These are phyloP conservation scores for Xenopus petersii DNA, from an alignment of 2,797 vertebrate species.

Conservation along the genomic window DNA sequence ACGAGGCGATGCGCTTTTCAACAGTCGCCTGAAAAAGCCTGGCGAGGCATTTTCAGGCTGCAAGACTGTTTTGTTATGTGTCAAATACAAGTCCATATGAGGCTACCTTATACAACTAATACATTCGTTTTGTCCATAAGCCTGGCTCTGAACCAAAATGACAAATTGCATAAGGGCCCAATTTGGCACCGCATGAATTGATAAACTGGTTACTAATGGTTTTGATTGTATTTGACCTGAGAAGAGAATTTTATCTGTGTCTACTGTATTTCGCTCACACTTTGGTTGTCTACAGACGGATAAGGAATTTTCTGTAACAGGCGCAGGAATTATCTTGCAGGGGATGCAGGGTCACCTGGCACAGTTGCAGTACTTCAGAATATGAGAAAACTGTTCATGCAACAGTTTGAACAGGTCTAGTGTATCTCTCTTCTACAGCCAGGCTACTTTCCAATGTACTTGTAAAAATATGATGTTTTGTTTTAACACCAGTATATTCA, in stretches of 20 bases:
- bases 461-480: not conserved
- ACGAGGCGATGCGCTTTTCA: no score
- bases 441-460: not conserved
- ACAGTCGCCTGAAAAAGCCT: no score
- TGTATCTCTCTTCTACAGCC: not conserved
- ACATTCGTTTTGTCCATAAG: no score
- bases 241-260: not conserved
- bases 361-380: not conserved
- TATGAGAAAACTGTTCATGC: not conserved
- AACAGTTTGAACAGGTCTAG: not conserved
- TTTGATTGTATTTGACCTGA: not conserved
- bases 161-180: no score
- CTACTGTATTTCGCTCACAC: not conserved
- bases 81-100: no score
- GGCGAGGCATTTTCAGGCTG: no score
- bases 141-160: no score
- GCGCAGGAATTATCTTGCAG: slow-evolving; percentile 22
- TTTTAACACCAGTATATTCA: not conserved
- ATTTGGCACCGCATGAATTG: no score
- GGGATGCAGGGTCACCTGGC: slow-evolving; percentile 38
- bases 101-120: no score
- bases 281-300: not conserved
- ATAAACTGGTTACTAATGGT: not conserved
- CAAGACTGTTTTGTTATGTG: no score
- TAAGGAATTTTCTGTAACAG: slow-evolving; percentile 17